Evolutionary conservation across 2,113 vertebrate species (phyloP).

Genomic region (Pteropus alecto): DNA sequence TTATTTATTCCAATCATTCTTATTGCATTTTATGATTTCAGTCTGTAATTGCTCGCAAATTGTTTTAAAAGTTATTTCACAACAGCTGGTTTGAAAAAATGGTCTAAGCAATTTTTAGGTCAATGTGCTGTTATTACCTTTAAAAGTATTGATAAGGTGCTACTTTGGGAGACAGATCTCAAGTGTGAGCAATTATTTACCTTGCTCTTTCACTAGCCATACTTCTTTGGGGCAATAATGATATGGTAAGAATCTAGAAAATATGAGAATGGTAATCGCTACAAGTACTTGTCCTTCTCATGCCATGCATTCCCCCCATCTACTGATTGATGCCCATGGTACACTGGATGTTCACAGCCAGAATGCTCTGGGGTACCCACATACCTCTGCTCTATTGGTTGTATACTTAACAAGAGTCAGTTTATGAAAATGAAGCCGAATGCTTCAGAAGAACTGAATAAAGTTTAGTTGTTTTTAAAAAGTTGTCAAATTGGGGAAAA

Average conservation of each 20-base stretch:
- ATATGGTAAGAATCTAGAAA: background rate
- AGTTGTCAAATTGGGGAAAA: background rate
- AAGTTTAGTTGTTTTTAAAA: background rate
- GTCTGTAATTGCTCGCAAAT: background rate
- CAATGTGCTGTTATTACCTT: background rate
- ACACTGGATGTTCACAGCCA: background rate
- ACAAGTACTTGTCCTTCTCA: background rate
- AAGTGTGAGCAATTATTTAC: background rate
- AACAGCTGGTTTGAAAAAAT: background rate
- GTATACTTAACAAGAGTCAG: background rate
- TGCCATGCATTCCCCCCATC: background rate
- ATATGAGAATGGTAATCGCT: background rate
- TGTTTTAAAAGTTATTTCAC: background rate
- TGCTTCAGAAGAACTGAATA: background rate
- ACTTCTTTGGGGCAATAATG: background rate
- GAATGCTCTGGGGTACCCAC: background rate
- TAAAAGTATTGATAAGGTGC: background rate
- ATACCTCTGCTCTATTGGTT: background rate
- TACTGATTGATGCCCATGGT: background rate
- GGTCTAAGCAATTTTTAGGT: background rate
- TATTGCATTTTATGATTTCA: background rate
- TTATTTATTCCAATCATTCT: background rate
- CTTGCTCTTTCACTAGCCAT: background rate
- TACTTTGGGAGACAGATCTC: background rate
- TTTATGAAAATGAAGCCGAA: conserved; percentile 12